Conservation (phyloP, 2,888 invertebrate species). For the Gari tellinella region DNA sequence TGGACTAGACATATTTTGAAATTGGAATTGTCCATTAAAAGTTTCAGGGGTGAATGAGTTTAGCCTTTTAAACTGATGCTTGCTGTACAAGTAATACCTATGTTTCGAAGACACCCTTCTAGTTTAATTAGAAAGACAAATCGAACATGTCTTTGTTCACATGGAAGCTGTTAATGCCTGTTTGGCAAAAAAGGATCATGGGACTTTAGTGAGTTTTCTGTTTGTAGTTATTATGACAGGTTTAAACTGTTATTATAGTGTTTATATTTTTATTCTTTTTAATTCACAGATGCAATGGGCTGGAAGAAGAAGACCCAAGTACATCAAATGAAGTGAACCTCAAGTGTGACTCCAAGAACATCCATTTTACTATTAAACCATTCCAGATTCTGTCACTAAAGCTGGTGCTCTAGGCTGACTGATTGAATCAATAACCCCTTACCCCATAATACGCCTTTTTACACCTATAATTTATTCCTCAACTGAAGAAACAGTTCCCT, state of each 20-base stretch:
- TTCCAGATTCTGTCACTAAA: conserved; percentile 61
- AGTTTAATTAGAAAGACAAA: too few relatives aligned
- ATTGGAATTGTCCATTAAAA: too few relatives aligned
- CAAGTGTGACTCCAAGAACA: conserved; percentile 17
- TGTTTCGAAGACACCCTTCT: too few relatives aligned
- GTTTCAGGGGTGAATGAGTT: too few relatives aligned
- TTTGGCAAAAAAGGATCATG: neutral
- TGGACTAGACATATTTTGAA: too few relatives aligned
- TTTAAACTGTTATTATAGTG: neutral
- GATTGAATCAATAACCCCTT: too few relatives aligned
- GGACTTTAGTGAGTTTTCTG: neutral
- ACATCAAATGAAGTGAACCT: conserved; percentile 15
- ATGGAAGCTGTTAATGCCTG: neutral
- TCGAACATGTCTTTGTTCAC: too few relatives aligned
- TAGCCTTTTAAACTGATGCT: too few relatives aligned
- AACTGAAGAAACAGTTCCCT: too few relatives aligned
- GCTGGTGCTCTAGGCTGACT: neutral
- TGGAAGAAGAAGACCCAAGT: conserved; percentile 57
- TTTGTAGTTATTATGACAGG: neutral
- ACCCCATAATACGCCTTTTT: too few relatives aligned
- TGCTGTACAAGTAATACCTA: too few relatives aligned
- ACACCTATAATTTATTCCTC: too few relatives aligned
- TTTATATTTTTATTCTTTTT: conserved; percentile 3
- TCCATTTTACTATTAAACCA: conserved; percentile 50
- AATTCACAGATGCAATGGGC: conserved; percentile 66